Conservation (phyloP, 2,113 vertebrate species). For the Percina caprodes region DNA sequence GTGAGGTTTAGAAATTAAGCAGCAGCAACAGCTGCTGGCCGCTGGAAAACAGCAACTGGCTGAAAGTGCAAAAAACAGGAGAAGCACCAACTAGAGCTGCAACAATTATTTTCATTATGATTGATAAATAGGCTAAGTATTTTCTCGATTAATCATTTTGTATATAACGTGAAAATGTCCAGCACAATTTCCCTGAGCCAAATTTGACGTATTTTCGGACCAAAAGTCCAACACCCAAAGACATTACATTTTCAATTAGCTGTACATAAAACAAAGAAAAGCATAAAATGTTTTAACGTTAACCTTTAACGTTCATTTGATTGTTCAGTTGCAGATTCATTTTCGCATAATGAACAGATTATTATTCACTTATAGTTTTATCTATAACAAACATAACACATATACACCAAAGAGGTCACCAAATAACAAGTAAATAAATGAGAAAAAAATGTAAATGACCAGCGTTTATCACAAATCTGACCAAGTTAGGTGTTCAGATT, state of each 20-base stretch:
- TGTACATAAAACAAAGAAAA: background rate
- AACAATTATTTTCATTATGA: no score
- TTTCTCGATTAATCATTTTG: no score
- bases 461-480: background rate
- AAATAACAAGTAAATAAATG: background rate
- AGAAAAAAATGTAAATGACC: background rate
- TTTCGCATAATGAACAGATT: background rate
- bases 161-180: no score
- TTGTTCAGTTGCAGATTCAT: background rate
- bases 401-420: background rate
- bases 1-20: background rate
- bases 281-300: background rate
- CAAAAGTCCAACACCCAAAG: no score
- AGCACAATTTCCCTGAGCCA: no score
- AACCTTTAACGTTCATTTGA: no score
- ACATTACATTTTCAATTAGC: background rate
- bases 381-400: background rate
- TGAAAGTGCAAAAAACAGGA: background rate
- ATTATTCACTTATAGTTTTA: background rate
- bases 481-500: background rate
- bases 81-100: background rate
- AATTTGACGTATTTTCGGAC: no score
- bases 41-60: background rate
- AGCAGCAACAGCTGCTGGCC: slow-evolving; percentile 3
- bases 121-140: background rate